phyloP scores from a whole-genome alignment of 2,888 invertebrate genomes.

The Pristionchus japonicus region DNA sequence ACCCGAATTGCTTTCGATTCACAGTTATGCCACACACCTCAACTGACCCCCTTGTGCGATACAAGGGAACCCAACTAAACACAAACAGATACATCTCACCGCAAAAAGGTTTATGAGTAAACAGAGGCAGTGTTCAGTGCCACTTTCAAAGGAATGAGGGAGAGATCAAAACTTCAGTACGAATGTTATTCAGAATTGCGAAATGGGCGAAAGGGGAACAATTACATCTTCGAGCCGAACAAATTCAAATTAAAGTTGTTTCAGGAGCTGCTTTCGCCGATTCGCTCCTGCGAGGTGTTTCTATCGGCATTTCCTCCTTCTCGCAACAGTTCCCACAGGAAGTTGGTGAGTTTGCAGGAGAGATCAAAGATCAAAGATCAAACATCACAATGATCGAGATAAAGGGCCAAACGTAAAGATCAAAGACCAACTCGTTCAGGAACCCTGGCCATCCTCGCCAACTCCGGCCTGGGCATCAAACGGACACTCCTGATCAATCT shows the following conservation, averaged over 20 bases:
- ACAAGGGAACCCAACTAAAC: neutral
- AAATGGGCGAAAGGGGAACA: neutral
- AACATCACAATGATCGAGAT: too few species aligned
- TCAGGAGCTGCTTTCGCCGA: constrained; percentile 71
- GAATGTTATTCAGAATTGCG: too few species aligned
- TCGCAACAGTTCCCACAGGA: constrained; percentile 73
- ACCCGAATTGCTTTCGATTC: neutral
- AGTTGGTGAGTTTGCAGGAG: constrained; percentile 59
- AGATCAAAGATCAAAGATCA: neutral
- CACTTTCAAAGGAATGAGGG: constrained; percentile 1
- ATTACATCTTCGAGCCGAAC: too few species aligned
- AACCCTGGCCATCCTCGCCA: constrained; percentile 68
- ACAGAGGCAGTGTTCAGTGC: neutral
- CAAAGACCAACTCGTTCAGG: constrained; percentile 49
- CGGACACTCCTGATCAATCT: constrained; percentile 67
- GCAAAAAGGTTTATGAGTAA: neutral
- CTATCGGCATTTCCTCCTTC: constrained; percentile 71
- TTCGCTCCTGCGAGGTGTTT: constrained; percentile 64
- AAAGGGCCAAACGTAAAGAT: neutral
- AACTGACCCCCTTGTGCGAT: neutral
- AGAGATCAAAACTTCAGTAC: too few species aligned
- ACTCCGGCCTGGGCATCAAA: constrained; percentile 69
- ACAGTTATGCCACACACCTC: neutral
- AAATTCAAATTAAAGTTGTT: neutral
- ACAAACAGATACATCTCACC: constrained; percentile 19